Base-by-base conservation (phyloP, 2,888 invertebrate species). In the Carpatolechia fugitivella region DNA sequence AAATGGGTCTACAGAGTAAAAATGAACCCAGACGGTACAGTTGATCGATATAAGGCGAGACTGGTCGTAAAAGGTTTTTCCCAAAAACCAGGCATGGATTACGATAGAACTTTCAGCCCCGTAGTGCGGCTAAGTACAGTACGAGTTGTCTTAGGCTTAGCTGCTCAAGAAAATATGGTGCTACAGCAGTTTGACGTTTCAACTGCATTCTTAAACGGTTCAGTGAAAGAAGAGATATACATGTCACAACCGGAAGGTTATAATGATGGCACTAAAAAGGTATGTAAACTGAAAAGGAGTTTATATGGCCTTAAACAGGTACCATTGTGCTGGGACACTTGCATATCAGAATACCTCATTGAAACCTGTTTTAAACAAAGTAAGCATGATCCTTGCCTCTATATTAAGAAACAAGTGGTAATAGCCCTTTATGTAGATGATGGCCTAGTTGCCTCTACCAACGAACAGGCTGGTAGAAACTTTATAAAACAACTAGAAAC, bases 1-100 rank as follows among this genome's bases (percentile, higher is more conserved):
- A 64, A 56, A 51, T 63, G 59, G 58, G 49, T 58, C 10, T 62
- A 50, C 50, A 56, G 56, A 58, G 57, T 57, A 5, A 70, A 65
- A 56, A 55, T 14, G 18, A 59, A 56, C 41, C 54, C 48, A 18
- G 57, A 57, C 56, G 64, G 63, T 29, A 54, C 57, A 1, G 30
- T 54, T 4, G 54, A 54, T 2, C 8, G 13, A 6, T 54, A 54
- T 14, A 54, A 54, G 30, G 54, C 48, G 5, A 18, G 54, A 24
- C 8, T 48, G 5, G 59, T 56, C 13, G 20, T 41, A 1, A 41
- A 35, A 40, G 59, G 55, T 8, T 56, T 14, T 33, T 29, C 48
- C 3, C 56, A 59, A 46, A 30, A 46, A 33, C 5, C 33, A 44
- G 56, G 53, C 3, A 10, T 54, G 1, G 55, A 57, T 20, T 55